Conservation (phyloP, 2,888 invertebrate species). For the Epinotia ramella region DNA sequence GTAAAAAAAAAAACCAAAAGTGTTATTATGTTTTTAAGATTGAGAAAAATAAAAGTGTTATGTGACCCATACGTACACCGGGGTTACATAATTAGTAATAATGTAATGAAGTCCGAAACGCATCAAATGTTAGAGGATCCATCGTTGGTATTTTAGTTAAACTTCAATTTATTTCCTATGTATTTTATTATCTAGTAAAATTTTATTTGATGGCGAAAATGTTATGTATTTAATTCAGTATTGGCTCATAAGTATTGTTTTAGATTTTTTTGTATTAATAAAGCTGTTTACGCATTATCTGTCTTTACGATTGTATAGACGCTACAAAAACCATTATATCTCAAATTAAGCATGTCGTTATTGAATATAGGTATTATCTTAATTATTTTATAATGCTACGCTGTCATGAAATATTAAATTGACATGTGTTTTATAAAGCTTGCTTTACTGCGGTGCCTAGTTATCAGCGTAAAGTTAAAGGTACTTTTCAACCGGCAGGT, state of each 20-base stretch:
- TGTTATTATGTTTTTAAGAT: conserved; percentile 83
- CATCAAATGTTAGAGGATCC: conserved; percentile 31
- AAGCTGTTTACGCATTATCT: conserved; percentile 51
- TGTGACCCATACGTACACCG: conserved; percentile 48
- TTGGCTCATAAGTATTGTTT: conserved; percentile 79
- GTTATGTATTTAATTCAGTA: conserved; percentile 68
- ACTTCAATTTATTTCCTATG: conserved; percentile 20
- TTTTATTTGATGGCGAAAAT: conserved; percentile 29
- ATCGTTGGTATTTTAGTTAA: conserved; percentile 37
- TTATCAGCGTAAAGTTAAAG: background rate
- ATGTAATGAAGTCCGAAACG: conserved; percentile 44
- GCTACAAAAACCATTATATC: background rate
- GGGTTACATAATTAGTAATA: conserved; percentile 48
- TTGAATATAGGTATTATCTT: background rate
- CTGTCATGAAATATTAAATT: background rate
- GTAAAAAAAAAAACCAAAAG: conserved; percentile 80
- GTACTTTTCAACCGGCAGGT: background rate
- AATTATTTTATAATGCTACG: conserved; percentile 10
- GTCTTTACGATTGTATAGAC: conserved; percentile 18
- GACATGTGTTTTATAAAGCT: conserved; percentile 17
- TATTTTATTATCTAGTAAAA: conserved; percentile 44
- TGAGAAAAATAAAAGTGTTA: conserved; percentile 55
- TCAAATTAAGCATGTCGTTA: background rate
- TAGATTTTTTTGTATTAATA: conserved; percentile 47
- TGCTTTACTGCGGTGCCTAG: conserved; percentile 3